Evolutionary conservation across 2,113 vertebrate genomes (phyloP), one percentile per base, ranked within the genome.

Genomic region (Entosphenus tridentatus): DNA sequence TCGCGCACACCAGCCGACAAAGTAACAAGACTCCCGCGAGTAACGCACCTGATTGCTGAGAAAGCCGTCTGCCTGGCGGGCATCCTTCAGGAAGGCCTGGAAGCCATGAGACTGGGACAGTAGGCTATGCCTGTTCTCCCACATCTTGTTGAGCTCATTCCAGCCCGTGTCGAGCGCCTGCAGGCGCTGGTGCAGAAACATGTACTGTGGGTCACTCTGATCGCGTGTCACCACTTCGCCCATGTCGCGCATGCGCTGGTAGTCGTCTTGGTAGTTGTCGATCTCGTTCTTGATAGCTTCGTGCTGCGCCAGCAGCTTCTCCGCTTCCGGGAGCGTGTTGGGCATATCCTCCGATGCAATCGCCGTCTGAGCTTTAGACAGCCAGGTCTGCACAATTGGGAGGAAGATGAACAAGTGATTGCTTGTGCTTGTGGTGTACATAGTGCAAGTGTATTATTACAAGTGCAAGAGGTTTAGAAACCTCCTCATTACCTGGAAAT

Each of bases 71-170:
- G 90, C 90, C 78, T 98, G 93, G 77, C 95, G 96, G 55, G 93
- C 95, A 76, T 98, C 93, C 76, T 92, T 79, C 11, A 98, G 85
- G 79, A 98, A 98, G 67, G 93, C 80, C 80, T 98, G 93, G 77
- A 96, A 88, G 9, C 87, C 87, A 16, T 98, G 90, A 1, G 89
- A 96, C 80, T 98, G 93, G 1, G 90, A 89, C 72, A 98, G 84
- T 67, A 95, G 87, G 75, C 82, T 96, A 75, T 97, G 92, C n/a
- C 93, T 83, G 77, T 98, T 98, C 79, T 95, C 93, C 93, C 93
- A 97, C 93, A 98, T 98, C 78, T 90, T 95, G 81, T 95, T 90
- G 39, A 98, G 87, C 78, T 98, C 93, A 1, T 95, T 95, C 93
- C 93, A 98, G 69, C 93, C 93, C 0, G 90, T 98, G 78, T 98